phyloP scores from a whole-genome alignment of 37 sponge, comb jelly and placozoan species.

The Mnemiopsis leidyi region DNA sequence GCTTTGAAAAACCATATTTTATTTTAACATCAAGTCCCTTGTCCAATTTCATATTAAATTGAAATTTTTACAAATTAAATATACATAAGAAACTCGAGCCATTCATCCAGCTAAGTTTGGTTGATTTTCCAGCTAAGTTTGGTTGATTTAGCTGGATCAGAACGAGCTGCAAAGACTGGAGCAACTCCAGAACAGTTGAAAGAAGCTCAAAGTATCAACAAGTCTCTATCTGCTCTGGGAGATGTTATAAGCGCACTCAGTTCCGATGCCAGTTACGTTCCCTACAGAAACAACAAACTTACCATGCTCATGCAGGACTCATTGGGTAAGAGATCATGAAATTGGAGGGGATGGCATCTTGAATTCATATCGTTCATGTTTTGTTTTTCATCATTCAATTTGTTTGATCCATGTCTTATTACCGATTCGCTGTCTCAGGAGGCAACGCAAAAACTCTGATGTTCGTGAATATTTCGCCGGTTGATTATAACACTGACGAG shows the following conservation, averaged over 20 bases:
- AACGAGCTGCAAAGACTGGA: conserved; percentile 72
- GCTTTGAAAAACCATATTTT: no score
- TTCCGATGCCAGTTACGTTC: conserved; percentile 64
- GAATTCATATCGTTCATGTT: no score
- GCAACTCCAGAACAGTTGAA: conserved; percentile 70
- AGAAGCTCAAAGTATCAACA: conserved; percentile 73
- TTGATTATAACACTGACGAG: conserved; percentile 71
- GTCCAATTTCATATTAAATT: no score
- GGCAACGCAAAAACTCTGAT: conserved; percentile 72
- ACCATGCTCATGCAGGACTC: conserved; percentile 73
- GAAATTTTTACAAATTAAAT: no score
- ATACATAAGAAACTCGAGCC: no score
- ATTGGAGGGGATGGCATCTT: no score
- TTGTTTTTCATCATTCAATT: no score
- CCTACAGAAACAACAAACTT: conserved; percentile 70
- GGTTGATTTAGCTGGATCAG: conserved; percentile 73
- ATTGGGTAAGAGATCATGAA: conserved; percentile 67
- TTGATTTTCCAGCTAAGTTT: conserved; percentile 66
- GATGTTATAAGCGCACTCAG: conserved; percentile 70
- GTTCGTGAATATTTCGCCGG: conserved; percentile 72
- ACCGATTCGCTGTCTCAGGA: no score
- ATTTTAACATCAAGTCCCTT: no score
- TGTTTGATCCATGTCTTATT: no score
- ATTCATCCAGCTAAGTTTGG: not conserved
- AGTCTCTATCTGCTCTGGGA: conserved; percentile 70